Percentiles rank a stretch among this genome's conserved stretches.
phyloP scores from a whole-genome alignment of 2,113 vertebrate genomes.

The Trachemys scripta region DNA sequence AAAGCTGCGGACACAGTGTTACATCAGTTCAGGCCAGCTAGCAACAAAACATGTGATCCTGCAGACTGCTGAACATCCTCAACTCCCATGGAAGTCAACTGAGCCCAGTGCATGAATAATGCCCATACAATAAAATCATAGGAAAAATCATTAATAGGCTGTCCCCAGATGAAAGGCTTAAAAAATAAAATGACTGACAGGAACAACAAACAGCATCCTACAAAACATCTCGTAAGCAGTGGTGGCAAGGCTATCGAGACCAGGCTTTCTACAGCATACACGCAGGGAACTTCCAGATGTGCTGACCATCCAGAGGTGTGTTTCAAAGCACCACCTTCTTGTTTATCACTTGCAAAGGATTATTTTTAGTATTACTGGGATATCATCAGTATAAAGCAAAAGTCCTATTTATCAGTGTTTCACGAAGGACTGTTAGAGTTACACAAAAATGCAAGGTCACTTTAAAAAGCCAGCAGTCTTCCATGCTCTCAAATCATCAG shows the following conservation, averaged over 20 bases:
- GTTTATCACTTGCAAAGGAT: neutral
- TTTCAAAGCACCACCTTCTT: slow-evolving; percentile 12
- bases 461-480: slow-evolving; percentile 50
- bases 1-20: neutral
- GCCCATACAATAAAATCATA: neutral
- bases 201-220: neutral
- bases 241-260: neutral
- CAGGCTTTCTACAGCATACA: neutral
- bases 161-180: neutral
- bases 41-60: neutral
- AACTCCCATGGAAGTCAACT: neutral
- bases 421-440: slow-evolving; percentile 1
- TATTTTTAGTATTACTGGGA: neutral
- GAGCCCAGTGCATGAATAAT: neutral
- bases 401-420: slow-evolving; percentile 12
- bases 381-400: neutral
- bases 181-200: neutral
- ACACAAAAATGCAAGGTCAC: slow-evolving; percentile 17
- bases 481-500: slow-evolving; percentile 35
- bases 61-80: slow-evolving; percentile 2
- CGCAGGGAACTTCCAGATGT: neutral
- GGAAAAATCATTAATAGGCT: slow-evolving; percentile 9
- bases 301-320: neutral
- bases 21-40: neutral
- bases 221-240: slow-evolving; percentile 13